Evolutionary conservation across 1,140 invertebrate species (phyloP).

Genomic region (Pogonognathellus flavescens): DNA sequence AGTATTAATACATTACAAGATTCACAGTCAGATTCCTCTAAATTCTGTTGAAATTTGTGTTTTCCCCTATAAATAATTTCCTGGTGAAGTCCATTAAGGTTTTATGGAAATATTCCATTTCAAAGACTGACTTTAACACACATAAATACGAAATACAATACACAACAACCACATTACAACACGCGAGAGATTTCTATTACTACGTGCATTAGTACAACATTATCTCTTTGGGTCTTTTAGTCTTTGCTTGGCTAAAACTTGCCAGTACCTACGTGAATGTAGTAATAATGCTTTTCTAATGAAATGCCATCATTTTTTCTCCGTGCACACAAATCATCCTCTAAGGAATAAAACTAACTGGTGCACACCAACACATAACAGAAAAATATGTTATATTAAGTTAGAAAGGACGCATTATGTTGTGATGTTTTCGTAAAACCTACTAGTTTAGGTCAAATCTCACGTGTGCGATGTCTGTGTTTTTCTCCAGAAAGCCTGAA

Average conservation of each 20-base stretch:
- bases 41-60: constrained; percentile 59
- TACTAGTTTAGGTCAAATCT: too few species aligned
- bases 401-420: not conserved
- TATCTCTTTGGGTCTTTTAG: not conserved
- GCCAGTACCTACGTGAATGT: too few species aligned
- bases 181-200: not conserved
- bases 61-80: constrained; percentile 64
- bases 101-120: constrained; percentile 52
- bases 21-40: constrained; percentile 2
- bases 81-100: constrained; percentile 59
- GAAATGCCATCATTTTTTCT: constrained; percentile 11
- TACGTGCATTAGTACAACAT: not conserved
- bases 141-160: not conserved
- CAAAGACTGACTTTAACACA: not conserved
- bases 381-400: not conserved
- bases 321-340: constrained; percentile 3
- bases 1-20: not conserved
- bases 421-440: too few species aligned
- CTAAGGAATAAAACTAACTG: not conserved
- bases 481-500: not conserved
- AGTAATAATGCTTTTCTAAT: constrained; percentile 23
- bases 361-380: too few species aligned
- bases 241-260: not conserved
- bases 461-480: not conserved
- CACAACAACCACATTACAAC: not conserved